Evolutionary conservation across 2,888 invertebrate genomes (phyloP).

Genomic region (Creontiades dilutus): DNA sequence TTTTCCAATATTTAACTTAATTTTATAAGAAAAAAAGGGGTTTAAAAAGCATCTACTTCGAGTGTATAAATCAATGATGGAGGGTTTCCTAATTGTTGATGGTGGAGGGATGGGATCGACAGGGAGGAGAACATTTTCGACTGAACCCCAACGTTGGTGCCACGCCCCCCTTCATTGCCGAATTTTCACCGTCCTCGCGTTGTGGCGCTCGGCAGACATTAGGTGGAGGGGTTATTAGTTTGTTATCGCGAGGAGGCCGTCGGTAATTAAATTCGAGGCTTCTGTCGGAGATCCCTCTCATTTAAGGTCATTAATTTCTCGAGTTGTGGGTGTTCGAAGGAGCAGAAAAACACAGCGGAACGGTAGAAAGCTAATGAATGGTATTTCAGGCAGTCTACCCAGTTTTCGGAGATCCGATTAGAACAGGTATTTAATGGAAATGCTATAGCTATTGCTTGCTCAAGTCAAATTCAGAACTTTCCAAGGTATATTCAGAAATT

Average conservation of each 20-base stretch:
- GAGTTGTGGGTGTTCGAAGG: conserved; percentile 2
- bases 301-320: conserved; percentile 55
- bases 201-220: conserved; percentile 30
- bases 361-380: not conserved
- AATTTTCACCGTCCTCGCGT: not conserved
- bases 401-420: conserved; percentile 18
- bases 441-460: too few relatives aligned
- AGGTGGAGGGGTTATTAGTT: conserved; percentile 46
- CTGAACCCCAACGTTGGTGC: not conserved
- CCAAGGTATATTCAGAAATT: too few relatives aligned
- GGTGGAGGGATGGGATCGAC: not conserved
- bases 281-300: conserved; percentile 40
- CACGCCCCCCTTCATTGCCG: conserved; percentile 6
- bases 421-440: not conserved
- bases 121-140: not conserved
- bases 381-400: conserved; percentile 10
- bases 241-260: conserved; percentile 29
- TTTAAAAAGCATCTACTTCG: not conserved
- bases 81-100: conserved; percentile 41
- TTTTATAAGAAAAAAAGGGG: not conserved
- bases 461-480: too few relatives aligned
- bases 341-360: not conserved
- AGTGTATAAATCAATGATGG: not conserved
- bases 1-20: not conserved
- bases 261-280: conserved; percentile 47